Base-by-base conservation (phyloP, 2,888 invertebrate species). In the Xanthia togata region DNA sequence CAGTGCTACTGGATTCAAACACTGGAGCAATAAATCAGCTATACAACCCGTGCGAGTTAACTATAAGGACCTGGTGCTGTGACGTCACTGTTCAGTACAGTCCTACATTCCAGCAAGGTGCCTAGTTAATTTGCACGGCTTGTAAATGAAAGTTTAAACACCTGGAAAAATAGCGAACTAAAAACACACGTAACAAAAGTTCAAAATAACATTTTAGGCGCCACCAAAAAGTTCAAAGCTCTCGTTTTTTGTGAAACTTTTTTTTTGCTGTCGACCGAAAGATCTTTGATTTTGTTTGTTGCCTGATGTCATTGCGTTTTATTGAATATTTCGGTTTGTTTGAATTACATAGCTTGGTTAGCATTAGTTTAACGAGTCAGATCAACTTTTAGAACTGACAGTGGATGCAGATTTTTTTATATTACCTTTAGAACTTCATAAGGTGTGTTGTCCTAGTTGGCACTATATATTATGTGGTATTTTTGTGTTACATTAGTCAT, bases 221-320 rank as follows among this genome's bases (percentile, higher is more conserved):
- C 81, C 71, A 69, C 70, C 59, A 76, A 80, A 81, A 84, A 90
- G 89, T 89, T 90, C 88, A 89, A 88, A 88, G 89, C 87, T 81
- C 89, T 82, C 81, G 53, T 80, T 88, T 88, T 89, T 89, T 89
- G 79, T 84, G 14, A 47, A 79, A 59, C 70, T 76, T 83, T 86
- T 89, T 88, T 79, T 88, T 79, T 74, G 74, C 82, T 79, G 79
- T 81, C 67, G 38, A 55, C 44, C 69, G 70, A 81, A 60, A 64
- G 70, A 85, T 88, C 78, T 81, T 86, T 76, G 75, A 87, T 83
- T 85, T 65, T 69, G 67, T 78, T 78, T 76, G 73, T 65, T 63
- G 74, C 55, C 68, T 78, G 70, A 68, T 69, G 31, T 65, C 76
- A 47, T 73, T 69, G 55, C 17, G 23, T 38, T 70, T 62, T 38